phyloP scores from a whole-genome alignment of 2,797 vertebrate species.

The Sylvilagus floridanus region DNA sequence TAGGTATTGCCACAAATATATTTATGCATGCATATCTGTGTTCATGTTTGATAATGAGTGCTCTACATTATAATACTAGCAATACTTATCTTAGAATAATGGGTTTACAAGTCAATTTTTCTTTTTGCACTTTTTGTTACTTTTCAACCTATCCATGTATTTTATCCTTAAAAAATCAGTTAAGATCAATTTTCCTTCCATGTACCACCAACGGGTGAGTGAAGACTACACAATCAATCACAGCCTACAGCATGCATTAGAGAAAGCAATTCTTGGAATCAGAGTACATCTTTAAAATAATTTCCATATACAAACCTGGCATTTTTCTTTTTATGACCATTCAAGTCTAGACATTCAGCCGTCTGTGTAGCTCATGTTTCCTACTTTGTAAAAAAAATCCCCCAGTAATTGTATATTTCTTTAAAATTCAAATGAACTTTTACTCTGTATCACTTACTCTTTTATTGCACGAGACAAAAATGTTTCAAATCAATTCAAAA shows the following conservation, averaged over 20 bases:
- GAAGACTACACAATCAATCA: background rate
- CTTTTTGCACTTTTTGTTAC: background rate
- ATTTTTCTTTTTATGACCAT: background rate
- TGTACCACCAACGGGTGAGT: background rate
- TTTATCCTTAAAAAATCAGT: background rate
- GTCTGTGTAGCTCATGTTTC: background rate
- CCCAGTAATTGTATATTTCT: background rate
- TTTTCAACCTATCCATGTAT: background rate
- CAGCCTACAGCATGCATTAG: background rate
- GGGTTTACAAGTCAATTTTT: background rate
- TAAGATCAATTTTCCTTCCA: background rate
- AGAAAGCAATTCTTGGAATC: conserved; percentile 14
- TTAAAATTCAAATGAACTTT: conserved; percentile 37
- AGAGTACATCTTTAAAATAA: background rate
- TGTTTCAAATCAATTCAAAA: conserved; percentile 25
- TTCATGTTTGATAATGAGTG: background rate
- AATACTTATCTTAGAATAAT: background rate
- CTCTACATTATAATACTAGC: background rate
- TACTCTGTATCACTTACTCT: background rate
- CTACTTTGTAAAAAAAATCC: conserved; percentile 34
- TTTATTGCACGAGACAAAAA: background rate
- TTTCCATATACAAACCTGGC: background rate
- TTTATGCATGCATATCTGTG: background rate
- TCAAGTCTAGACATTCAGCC: background rate
- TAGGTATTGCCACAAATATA: background rate